Conservation (phyloP, 2,797 vertebrate genomes). For the Helicolenus hilgendorfi region DNA sequence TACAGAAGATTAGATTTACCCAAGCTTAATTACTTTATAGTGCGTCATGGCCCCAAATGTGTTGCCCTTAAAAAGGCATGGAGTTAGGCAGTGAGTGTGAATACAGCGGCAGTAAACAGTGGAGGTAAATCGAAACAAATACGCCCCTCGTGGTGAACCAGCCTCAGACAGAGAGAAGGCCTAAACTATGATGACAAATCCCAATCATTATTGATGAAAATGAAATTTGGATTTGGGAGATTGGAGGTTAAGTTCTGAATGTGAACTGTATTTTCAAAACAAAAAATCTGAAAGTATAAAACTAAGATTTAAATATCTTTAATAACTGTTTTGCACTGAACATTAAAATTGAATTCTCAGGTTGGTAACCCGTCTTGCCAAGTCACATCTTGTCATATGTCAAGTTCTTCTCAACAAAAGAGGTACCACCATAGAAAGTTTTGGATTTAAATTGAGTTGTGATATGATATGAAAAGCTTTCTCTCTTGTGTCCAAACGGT, state of each 20-base stretch:
- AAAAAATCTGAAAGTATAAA: background rate
- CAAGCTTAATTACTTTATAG: conserved; percentile 19
- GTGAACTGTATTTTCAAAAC: background rate
- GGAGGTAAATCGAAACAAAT: background rate
- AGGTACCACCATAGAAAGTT: background rate
- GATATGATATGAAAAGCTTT: background rate
- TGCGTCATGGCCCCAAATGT: conserved; percentile 1
- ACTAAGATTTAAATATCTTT: background rate
- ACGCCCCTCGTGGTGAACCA: background rate
- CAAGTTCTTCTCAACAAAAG: background rate
- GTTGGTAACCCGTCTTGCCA: background rate
- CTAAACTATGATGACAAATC: background rate
- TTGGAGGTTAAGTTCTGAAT: background rate
- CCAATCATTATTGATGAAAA: background rate
- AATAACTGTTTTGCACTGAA: background rate
- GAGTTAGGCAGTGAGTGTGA: background rate
- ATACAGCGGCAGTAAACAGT: background rate
- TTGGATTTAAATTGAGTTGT: background rate
- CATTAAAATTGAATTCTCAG: background rate
- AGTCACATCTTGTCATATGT: background rate
- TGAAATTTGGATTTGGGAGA: background rate
- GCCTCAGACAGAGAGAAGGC: background rate
- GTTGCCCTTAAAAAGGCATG: conserved; percentile 50
- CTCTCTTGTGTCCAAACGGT: background rate
- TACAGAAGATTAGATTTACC: background rate